A percentile compares a stretch with the other conserved stretches of the same genome.
Evolutionary conservation across 2,113 vertebrate species (phyloP).

Genomic region (Phalacrocorax brasilianus): DNA sequence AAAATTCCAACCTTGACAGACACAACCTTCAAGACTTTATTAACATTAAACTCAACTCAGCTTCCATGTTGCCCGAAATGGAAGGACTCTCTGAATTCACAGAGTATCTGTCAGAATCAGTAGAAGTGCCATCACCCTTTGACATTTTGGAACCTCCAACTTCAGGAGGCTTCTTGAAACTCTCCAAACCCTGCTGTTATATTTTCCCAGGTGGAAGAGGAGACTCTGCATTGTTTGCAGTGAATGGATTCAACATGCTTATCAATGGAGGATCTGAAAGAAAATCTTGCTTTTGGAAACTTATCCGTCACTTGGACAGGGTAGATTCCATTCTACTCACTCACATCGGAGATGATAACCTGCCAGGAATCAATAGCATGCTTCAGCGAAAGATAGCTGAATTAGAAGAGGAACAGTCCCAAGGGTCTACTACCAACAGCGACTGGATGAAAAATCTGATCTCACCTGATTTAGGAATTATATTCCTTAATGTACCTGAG

Average conservation of each 20-base stretch:
- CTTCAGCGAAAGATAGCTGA: conserved; percentile 92
- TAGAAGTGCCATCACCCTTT: conserved; percentile 96
- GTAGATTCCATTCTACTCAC: conserved; percentile 96
- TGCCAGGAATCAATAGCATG: conserved; percentile 96
- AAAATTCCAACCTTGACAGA: conserved; percentile 94
- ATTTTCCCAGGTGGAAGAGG: conserved; percentile 94
- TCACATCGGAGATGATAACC: conserved; percentile 91
- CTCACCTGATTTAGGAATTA: conserved; percentile 92
- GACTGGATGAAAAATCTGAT: conserved; percentile 99
- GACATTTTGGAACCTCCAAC: conserved; percentile 94
- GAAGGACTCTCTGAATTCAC: conserved; percentile 98
- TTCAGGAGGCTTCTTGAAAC: conserved; percentile 93
- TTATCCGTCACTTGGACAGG: conserved; percentile 92
- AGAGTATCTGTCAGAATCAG: conserved; percentile 96
- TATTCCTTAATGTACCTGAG: conserved; percentile 93
- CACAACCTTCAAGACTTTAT: conserved; percentile 98
- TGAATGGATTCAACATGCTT: conserved; percentile 98
- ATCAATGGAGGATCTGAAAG: conserved; percentile 95
- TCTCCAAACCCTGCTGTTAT: conserved; percentile 97
- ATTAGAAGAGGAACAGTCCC: conserved; percentile 92
- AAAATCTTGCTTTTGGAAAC: conserved; percentile 97
- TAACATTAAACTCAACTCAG: conserved; percentile 93
- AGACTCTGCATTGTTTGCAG: conserved; percentile 93
- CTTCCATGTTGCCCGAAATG: conserved; percentile 91
- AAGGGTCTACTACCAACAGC: conserved; percentile 92